Base-by-base conservation (phyloP, 2,888 invertebrate genomes). In the Agonopterix heracliana region DNA sequence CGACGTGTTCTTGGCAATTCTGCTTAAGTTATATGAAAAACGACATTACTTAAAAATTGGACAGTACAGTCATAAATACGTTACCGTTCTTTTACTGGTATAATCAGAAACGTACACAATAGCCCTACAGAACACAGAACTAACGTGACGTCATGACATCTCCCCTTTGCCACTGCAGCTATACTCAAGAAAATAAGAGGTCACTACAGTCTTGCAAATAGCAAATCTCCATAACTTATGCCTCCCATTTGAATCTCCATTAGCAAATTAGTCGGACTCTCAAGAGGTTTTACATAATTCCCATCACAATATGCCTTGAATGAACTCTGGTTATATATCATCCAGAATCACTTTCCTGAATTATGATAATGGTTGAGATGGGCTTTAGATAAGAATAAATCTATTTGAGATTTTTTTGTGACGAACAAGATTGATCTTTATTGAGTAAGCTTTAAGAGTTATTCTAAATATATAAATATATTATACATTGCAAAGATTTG, bases 331-430 rank as follows among this genome's bases (percentile, higher is more conserved):
- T 57, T 53, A 63, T 71, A 68, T 66, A 65, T 76, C 71, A 74
- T 68, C 57, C 54, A 48, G 58, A 69, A 74, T 60, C 60, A 58
- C 70, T 75, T 68, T 61, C 57, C 61, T 68, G 68, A 77, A 61
- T 78, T 76, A 77, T 77, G 71, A 65, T 76, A 78, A 76, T 74
- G 73, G 55, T 47, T 40, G 59, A 60, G 66, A 71, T 60, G 63
- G 61, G 65, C 61, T 62, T 51, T 56, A 57, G 60, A 68, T 64
- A 62, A 59, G 50, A 59, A 67, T 74, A 70, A 69, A 72, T 72
- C 70, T 66, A 56, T 53, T 66, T 69, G 5, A 26, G 26, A 17
- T 17, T 17, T 65, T 64, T 68, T 56, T 51, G 50, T 35, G 46
- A 46, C 54, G 54, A 26, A 54, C 56, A 54, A 12, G 46, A 54